Evolutionary conservation across 2,113 vertebrate genomes (phyloP).

Genomic region (Toxotes chatareus): DNA sequence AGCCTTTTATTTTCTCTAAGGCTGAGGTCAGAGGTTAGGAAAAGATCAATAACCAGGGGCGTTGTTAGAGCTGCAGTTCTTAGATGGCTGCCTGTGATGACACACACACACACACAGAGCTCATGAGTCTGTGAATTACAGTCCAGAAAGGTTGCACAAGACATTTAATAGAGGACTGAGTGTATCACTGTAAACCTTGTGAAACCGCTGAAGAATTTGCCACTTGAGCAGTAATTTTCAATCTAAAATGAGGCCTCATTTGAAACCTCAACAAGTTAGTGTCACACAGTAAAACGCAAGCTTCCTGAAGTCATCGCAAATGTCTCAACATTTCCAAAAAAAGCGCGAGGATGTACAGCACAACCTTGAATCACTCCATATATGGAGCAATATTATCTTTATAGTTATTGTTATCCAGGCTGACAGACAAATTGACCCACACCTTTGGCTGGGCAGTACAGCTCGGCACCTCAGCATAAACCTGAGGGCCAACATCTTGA

Average conservation of each 20-base stretch:
- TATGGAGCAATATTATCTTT: slow-evolving; percentile 43
- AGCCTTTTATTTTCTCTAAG: slow-evolving; percentile 32
- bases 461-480: slow-evolving; percentile 25
- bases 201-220: slow-evolving; percentile 22
- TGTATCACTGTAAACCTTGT: slow-evolving; percentile 17
- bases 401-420: slow-evolving; percentile 45
- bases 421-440: slow-evolving; percentile 62
- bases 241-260: slow-evolving; percentile 48
- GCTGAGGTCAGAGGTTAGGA: slow-evolving; percentile 46
- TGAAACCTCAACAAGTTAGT: slow-evolving; percentile 57
- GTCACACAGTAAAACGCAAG: slow-evolving; percentile 53
- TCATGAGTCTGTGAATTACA: neutral
- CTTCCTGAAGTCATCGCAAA: slow-evolving; percentile 69
- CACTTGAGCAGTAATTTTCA: slow-evolving; percentile 37
- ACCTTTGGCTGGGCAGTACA: slow-evolving; percentile 34
- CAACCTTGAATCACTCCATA: slow-evolving; percentile 42
- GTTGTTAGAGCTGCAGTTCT: slow-evolving; percentile 25
- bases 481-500: slow-evolving; percentile 51
- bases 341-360: slow-evolving; percentile 6
- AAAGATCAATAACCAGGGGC: slow-evolving; percentile 40
- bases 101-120: neutral
- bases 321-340: slow-evolving; percentile 49
- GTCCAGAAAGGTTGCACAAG: slow-evolving; percentile 8
- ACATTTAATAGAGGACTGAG: slow-evolving; percentile 7
- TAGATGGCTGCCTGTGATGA: slow-evolving; percentile 4